Evolutionary conservation across 2,797 vertebrate genomes (phyloP).

Genomic region (Poecile montanus): DNA sequence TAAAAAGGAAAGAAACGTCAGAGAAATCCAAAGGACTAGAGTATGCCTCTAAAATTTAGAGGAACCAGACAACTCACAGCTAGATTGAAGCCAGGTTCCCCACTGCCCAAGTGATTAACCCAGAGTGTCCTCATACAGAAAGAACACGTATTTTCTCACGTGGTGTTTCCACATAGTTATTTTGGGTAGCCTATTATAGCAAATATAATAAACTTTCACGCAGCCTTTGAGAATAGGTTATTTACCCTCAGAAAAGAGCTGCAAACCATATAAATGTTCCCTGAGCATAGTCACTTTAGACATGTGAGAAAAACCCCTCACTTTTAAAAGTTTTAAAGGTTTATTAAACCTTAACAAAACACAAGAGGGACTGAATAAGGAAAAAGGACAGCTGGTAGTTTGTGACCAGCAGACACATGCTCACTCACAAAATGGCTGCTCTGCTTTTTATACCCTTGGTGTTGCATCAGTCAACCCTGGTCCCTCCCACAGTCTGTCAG

Average conservation of each 20-base stretch:
- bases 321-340: background rate
- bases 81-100: background rate
- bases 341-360: background rate
- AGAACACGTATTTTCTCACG: rapidly evolving
- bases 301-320: no score
- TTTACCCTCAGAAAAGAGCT: background rate
- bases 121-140: rapidly evolving
- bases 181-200: background rate
- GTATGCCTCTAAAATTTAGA: background rate
- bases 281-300: rapidly evolving
- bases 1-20: rapidly evolving
- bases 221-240: background rate
- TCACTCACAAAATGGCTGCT: background rate
- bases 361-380: background rate
- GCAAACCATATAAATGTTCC: background rate
- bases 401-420: no score
- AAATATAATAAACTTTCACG: background rate
- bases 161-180: background rate
- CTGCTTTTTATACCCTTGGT: background rate
- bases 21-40: background rate
- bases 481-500: background rate
- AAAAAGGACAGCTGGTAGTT: background rate
- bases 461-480: background rate
- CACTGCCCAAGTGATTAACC: rapidly evolving
- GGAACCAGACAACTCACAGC: background rate